These are phyloP conservation scores for Amphimallon solstitiale DNA, from an alignment of 2,888 invertebrate genomes.

Conservation along the genomic window DNA sequence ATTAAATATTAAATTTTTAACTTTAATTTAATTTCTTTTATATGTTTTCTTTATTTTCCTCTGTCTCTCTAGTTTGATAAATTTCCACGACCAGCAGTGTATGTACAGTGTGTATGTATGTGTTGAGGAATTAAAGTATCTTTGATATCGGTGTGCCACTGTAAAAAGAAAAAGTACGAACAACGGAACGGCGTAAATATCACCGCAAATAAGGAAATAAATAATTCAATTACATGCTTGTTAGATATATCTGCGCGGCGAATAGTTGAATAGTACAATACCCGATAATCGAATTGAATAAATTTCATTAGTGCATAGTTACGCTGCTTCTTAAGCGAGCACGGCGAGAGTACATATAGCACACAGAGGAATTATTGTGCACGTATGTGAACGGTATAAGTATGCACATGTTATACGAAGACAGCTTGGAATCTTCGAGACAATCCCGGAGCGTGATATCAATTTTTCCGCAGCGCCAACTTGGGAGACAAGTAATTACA, in stretches of 20 bases:
- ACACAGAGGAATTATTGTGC: not conserved
- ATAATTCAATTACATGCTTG: slow-evolving; percentile 50
- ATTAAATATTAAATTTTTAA: too few relatives aligned
- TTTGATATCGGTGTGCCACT: slow-evolving; percentile 17
- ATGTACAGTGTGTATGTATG: too few relatives aligned
- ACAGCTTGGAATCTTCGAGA: slow-evolving; percentile 45
- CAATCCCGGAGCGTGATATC: slow-evolving; percentile 52
- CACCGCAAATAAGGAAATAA: slow-evolving; percentile 48
- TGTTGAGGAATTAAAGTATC: slow-evolving; percentile 20
- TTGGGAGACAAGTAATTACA: slow-evolving; percentile 28
- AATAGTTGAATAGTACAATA: slow-evolving; percentile 47
- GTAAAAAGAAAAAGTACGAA: slow-evolving; percentile 21
- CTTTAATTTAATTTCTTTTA: too few relatives aligned
- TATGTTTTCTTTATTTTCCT: too few relatives aligned
- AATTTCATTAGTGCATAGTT: slow-evolving; percentile 51
- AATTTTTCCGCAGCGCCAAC: slow-evolving; percentile 45
- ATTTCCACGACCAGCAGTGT: too few relatives aligned
- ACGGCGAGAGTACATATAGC: slow-evolving; percentile 5
- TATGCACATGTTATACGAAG: slow-evolving; percentile 16
- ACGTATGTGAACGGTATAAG: not conserved
- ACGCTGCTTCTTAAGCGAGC: slow-evolving; percentile 19
- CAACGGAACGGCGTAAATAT: slow-evolving; percentile 43
- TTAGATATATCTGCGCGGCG: slow-evolving; percentile 47
- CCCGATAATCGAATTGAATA: slow-evolving; percentile 50
- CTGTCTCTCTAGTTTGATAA: too few relatives aligned